Conservation (phyloP, 2,888 invertebrate species). For the Cheilosia variabilis region DNA sequence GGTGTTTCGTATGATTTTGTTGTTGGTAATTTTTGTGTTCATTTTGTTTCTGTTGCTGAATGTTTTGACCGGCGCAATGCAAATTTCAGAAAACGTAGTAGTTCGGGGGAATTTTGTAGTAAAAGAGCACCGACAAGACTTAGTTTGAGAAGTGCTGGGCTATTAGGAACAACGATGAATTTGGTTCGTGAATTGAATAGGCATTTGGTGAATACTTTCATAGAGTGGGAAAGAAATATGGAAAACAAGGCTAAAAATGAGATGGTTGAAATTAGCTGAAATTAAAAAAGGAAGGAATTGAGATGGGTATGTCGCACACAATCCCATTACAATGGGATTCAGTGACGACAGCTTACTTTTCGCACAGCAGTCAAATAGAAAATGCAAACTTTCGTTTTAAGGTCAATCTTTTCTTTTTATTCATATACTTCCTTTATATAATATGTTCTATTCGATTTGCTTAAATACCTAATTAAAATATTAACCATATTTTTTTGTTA, state of each 20-base stretch:
- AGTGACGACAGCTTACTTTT: too few relatives aligned
- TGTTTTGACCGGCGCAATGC: slow-evolving; percentile 66
- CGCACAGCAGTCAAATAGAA: neutral
- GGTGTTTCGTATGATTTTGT: slow-evolving; percentile 38
- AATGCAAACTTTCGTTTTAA: slow-evolving; percentile 24
- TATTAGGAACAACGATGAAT: neutral
- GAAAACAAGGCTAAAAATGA: neutral
- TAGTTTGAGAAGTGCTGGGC: slow-evolving; percentile 8
- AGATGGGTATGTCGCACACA: too few relatives aligned
- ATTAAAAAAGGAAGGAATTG: too few relatives aligned
- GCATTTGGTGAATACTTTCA: too few relatives aligned
- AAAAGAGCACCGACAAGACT: neutral
- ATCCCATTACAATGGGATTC: too few relatives aligned
- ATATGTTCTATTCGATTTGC: slow-evolving; percentile 47
- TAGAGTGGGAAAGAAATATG: neutral
- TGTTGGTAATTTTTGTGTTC: slow-evolving; percentile 51
- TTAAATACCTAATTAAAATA: slow-evolving; percentile 51
- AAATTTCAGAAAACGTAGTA: slow-evolving; percentile 11
- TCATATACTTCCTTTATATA: slow-evolving; percentile 41
- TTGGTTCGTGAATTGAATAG: slow-evolving; percentile 9
- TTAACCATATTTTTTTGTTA: neutral
- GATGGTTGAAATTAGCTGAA: neutral
- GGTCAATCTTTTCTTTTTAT: slow-evolving; percentile 59
- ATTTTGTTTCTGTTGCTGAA: slow-evolving; percentile 58
- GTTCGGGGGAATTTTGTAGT: slow-evolving; percentile 7